Percentiles rank a stretch among this genome's conserved stretches.
Evolutionary conservation across 2,113 vertebrate species (phyloP).

Genomic region (Channa maculata): DNA sequence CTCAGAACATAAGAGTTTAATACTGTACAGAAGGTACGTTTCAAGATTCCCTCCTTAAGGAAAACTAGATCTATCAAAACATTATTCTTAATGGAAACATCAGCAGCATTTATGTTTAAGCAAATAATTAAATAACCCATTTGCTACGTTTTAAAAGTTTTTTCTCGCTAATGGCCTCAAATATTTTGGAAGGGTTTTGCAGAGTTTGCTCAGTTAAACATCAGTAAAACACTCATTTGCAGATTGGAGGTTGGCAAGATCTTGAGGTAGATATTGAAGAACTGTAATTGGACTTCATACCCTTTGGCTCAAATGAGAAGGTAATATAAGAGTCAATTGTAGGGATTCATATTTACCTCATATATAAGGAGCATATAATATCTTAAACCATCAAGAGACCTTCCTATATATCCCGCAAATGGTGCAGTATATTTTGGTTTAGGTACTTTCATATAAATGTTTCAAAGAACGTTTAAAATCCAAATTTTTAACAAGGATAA

Average conservation of each 20-base stretch:
- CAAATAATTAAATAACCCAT: slow-evolving; percentile 74
- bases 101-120: slow-evolving; percentile 68
- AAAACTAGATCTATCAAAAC: slow-evolving; percentile 72
- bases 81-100: slow-evolving; percentile 68
- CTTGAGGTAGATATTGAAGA: slow-evolving; percentile 72
- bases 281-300: slow-evolving; percentile 77
- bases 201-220: slow-evolving; percentile 77
- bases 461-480: background rate
- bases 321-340: slow-evolving; percentile 68
- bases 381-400: slow-evolving; percentile 47
- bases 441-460: slow-evolving; percentile 14
- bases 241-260: slow-evolving; percentile 79
- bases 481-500: slow-evolving; percentile 15
- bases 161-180: slow-evolving; percentile 71
- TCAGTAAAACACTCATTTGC: slow-evolving; percentile 79
- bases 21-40: slow-evolving; percentile 50
- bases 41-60: slow-evolving; percentile 52
- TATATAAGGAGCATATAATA: slow-evolving; percentile 36
- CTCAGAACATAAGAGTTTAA: slow-evolving; percentile 37
- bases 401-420: slow-evolving; percentile 26
- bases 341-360: slow-evolving; percentile 64
- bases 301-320: slow-evolving; percentile 70
- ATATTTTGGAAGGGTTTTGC: slow-evolving; percentile 78
- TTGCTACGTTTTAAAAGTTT: slow-evolving; percentile 68
- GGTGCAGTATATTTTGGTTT: slow-evolving; percentile 6